Conservation (phyloP, 2,797 vertebrate species). For the Sylvilagus floridanus region DNA sequence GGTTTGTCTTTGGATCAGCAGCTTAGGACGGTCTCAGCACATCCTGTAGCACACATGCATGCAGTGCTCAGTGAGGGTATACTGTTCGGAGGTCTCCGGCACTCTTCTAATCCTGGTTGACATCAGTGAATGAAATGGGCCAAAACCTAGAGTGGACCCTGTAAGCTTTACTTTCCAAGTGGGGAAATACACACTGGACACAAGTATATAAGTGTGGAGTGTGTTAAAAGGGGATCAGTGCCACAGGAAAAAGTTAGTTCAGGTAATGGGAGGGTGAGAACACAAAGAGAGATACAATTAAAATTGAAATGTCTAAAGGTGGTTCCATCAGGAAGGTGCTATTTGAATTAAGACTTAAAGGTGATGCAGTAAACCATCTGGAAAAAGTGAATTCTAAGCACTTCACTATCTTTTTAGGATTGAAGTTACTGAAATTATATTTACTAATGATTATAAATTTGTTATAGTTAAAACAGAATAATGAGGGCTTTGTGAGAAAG, state of each 20-base stretch:
- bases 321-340: rapidly evolving
- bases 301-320: neutral
- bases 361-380: neutral
- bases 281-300: neutral
- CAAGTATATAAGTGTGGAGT: neutral
- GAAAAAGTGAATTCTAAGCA: neutral
- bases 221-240: neutral
- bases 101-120: neutral
- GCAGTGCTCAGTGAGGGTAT: neutral
- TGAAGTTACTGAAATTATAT: conserved; percentile 2
- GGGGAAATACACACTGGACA: neutral
- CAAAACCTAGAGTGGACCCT: neutral
- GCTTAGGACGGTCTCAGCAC: neutral
- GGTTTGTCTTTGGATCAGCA: neutral
- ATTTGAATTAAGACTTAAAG: neutral
- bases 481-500: conserved; percentile 4
- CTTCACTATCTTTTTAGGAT: neutral
- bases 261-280: neutral
- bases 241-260: neutral
- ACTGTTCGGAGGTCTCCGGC: neutral
- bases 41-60: rapidly evolving
- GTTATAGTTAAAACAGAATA: neutral
- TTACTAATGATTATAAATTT: conserved; percentile 27
- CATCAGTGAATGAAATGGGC: neutral
- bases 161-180: neutral